A percentile compares a stretch with the other conserved stretches of the same genome.
Conservation (phyloP, 1,140 invertebrate genomes). For the Reticulitermes speratus region DNA sequence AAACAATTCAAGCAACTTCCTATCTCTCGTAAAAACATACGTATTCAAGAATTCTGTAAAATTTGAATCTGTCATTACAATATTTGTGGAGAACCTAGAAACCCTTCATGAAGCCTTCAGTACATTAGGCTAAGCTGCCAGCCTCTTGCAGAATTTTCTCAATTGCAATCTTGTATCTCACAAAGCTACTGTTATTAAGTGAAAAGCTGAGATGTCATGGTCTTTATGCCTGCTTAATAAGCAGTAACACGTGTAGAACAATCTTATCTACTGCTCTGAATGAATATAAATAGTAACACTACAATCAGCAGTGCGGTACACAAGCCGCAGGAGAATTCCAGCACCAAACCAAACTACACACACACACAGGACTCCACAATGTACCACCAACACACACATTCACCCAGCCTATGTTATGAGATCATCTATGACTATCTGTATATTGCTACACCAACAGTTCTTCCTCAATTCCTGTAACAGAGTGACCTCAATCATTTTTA, state of each 20-base stretch:
- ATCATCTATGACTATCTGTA: too few species aligned
- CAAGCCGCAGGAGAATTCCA: background rate
- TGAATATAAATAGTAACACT: background rate
- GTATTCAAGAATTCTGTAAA: too few species aligned
- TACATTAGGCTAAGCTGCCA: background rate
- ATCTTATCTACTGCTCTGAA: background rate
- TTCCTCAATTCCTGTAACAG: background rate
- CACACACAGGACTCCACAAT: background rate
- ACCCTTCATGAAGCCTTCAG: too few species aligned
- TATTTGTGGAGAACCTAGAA: too few species aligned
- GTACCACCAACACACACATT: background rate
- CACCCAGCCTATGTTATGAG: too few species aligned
- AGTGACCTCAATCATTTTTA: background rate
- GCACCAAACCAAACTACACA: background rate
- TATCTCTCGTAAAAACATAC: too few species aligned
- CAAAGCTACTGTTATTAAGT: background rate
- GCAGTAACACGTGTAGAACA: background rate
- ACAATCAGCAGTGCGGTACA: background rate
- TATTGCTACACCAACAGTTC: too few species aligned
- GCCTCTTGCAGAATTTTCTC: background rate
- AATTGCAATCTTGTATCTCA: background rate
- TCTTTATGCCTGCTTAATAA: background rate
- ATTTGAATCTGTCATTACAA: too few species aligned
- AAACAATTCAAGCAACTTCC: too few species aligned
- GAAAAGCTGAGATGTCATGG: background rate